Evolutionary conservation across 1,140 invertebrate species (phyloP).

Genomic region (Drosophila lowei): DNA sequence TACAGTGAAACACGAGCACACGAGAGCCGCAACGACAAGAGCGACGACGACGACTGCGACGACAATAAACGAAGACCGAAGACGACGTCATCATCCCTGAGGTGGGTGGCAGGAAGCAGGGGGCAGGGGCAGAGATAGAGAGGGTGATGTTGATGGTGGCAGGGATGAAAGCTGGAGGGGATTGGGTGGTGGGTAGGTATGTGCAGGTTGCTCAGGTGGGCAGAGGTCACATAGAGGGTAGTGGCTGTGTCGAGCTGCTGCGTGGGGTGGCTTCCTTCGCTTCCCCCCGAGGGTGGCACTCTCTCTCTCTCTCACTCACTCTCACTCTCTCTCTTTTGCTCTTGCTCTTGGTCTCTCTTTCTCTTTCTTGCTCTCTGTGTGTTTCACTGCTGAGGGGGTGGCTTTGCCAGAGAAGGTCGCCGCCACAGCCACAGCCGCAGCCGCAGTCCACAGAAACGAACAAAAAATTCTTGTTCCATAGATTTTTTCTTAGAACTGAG

Average conservation of each 20-base stretch:
- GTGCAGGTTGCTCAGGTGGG: slow-evolving; percentile 32
- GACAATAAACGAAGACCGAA: slow-evolving; percentile 53
- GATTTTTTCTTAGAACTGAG: slow-evolving; percentile 82
- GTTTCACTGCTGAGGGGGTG: slow-evolving; percentile 8
- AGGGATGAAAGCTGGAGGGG: slow-evolving; percentile 13
- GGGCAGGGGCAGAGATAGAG: slow-evolving; percentile 2
- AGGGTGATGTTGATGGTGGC: neutral
- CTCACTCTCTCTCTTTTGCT: neutral
- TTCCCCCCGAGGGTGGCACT: slow-evolving; percentile 18
- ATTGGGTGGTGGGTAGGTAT: neutral
- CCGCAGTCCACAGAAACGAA: slow-evolving; percentile 32
- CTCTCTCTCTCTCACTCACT: slow-evolving; percentile 8
- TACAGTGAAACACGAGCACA: slow-evolving; percentile 10
- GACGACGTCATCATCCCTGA: slow-evolving; percentile 73
- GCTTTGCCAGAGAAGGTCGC: slow-evolving; percentile 48
- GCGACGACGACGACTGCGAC: slow-evolving; percentile 26
- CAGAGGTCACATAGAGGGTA: slow-evolving; percentile 76
- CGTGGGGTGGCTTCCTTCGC: slow-evolving; percentile 16
- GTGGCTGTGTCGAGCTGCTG: slow-evolving; percentile 57
- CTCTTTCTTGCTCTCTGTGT: neutral
- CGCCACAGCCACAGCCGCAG: slow-evolving; percentile 29
- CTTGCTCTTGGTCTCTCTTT: neutral
- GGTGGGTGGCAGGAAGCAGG: slow-evolving; percentile 20
- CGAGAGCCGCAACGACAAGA: slow-evolving; percentile 24
- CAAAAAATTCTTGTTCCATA: slow-evolving; percentile 73